These are phyloP conservation scores for Oophaga sylvatica DNA, from an alignment of 2,797 vertebrate species.

Conservation along the genomic window DNA sequence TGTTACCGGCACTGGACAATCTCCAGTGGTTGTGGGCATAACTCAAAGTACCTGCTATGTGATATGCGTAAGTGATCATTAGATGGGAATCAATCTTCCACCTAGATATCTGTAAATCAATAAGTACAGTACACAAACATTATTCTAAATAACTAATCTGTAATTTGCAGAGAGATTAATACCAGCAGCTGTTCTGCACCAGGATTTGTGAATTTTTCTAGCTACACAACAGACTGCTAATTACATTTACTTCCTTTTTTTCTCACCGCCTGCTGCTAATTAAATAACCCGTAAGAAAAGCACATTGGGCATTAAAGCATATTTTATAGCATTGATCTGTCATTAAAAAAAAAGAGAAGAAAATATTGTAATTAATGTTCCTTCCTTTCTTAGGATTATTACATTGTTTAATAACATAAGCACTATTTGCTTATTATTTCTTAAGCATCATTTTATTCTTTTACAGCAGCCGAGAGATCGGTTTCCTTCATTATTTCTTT, in stretches of 20 bases:
- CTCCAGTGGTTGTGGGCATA: background rate
- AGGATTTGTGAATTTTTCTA: constrained; percentile 18
- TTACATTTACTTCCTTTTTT: constrained; percentile 29
- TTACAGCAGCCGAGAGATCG: background rate
- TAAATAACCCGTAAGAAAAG: constrained; percentile 41
- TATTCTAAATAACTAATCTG: constrained; percentile 25
- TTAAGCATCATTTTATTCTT: background rate
- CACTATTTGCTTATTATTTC: constrained; percentile 17
- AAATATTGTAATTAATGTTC: constrained; percentile 32
- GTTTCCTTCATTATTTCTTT: background rate
- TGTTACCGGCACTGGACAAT: too few species aligned
- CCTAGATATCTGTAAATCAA: constrained; percentile 3
- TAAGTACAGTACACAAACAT: constrained; percentile 8
- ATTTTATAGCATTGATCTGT: constrained; percentile 29
- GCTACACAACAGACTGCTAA: constrained; percentile 22
- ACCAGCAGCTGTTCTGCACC: constrained; percentile 26
- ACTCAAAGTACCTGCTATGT: background rate
- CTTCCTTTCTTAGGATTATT: background rate
- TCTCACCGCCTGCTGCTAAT: constrained; percentile 36
- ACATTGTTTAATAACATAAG: constrained; percentile 15
- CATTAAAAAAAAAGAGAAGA: constrained; percentile 26
- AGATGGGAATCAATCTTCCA: constrained; percentile 5
- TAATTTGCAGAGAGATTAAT: constrained; percentile 23
- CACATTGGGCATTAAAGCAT: constrained; percentile 23
- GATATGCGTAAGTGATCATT: background rate